Evolutionary conservation across 2,888 invertebrate genomes (phyloP), one percentile per base, ranked within the genome.

Genomic region (Himalopsyche anomala): DNA sequence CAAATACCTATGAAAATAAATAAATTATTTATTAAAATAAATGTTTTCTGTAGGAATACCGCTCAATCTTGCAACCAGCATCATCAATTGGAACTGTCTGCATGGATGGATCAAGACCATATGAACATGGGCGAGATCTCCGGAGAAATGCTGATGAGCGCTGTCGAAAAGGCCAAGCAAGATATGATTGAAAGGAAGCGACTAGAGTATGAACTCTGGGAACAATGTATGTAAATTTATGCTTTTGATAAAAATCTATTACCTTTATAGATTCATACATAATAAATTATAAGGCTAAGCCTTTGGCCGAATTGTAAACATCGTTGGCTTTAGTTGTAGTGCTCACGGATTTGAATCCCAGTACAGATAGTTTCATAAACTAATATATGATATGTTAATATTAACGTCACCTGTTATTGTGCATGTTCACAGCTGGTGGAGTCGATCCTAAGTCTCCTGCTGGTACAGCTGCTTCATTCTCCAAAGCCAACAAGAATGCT

Each of bases 391-490:
- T 28, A 28, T 28, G 3, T 42, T 42, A 42, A 42, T 42, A 42
- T 42, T 82, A 3, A 45, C 6, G 9, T 19, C 8, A 12, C 17
- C 19, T 11, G 38, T 51, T 81, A 45, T 45, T 5, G 38, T 55
- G 6, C 12, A 4, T 36, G 15, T 51, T 51, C 51, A 11, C 89
- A 96, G 96, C 95, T 90, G 96, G 96, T 88, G 96, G 96, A 89
- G 96, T 96, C 0, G 97, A 97, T 90, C 97, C 98, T 0, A 96
- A 96, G 90, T 97, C 97, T 0, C 96, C 98, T 0, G 95, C 96
- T 17, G 98, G 98, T 4, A 97, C 96, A 0, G 97, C 97, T 0
- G 98, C 97, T 0, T 97, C 97, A 0, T 98, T 98, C 92, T 97
- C 97, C 85, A 97, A 98, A 90, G 97, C 98, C 40, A 98, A 97